Percentiles rank a stretch among this genome's conserved stretches.
These are phyloP conservation scores for Cassiopea andromeda DNA, from an alignment of 30 jellyfish, hydroid and myxozoan genomes.

Conservation along the genomic window DNA sequence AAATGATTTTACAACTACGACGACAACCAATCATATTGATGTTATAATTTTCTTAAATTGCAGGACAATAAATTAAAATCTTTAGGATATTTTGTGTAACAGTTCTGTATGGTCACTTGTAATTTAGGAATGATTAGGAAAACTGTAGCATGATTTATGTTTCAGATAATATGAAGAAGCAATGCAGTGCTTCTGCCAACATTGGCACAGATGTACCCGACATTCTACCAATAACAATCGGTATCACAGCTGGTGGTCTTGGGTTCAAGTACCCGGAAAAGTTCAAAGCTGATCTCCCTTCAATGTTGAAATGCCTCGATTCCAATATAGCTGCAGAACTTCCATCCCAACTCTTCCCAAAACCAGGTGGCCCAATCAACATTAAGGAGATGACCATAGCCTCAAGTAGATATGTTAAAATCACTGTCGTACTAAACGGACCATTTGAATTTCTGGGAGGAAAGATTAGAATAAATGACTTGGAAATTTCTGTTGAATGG, in stretches of 20 bases:
- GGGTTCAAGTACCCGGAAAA: constrained; percentile 56
- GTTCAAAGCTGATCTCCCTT: constrained; percentile 66
- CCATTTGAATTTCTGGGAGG: constrained; percentile 75
- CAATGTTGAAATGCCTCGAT: constrained; percentile 71
- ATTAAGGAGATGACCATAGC: constrained; percentile 69
- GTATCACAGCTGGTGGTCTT: constrained; percentile 58
- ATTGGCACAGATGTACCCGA: constrained; percentile 57
- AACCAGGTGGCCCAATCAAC: constrained; percentile 56
- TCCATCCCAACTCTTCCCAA: constrained; percentile 78
- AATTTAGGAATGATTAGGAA: too few species aligned
- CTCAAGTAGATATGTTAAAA: constrained; percentile 50
- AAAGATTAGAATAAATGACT: constrained; percentile 43
- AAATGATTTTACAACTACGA: too few species aligned
- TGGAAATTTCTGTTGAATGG: constrained; percentile 53
- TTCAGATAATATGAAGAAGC: constrained; percentile 56
- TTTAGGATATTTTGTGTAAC: too few species aligned
- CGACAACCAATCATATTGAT: too few species aligned
- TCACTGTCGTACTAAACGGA: constrained; percentile 61
- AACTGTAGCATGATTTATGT: neutral
- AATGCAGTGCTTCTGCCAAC: constrained; percentile 39
- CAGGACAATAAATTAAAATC: too few species aligned
- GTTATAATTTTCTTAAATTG: too few species aligned
- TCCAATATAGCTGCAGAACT: constrained; percentile 75
- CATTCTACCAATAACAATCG: constrained; percentile 53
- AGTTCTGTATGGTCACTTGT: too few species aligned